Evolutionary conservation across 2,113 vertebrate species (phyloP), one percentile per base, ranked within the genome.

Genomic region (Marcusenius ussheri): DNA sequence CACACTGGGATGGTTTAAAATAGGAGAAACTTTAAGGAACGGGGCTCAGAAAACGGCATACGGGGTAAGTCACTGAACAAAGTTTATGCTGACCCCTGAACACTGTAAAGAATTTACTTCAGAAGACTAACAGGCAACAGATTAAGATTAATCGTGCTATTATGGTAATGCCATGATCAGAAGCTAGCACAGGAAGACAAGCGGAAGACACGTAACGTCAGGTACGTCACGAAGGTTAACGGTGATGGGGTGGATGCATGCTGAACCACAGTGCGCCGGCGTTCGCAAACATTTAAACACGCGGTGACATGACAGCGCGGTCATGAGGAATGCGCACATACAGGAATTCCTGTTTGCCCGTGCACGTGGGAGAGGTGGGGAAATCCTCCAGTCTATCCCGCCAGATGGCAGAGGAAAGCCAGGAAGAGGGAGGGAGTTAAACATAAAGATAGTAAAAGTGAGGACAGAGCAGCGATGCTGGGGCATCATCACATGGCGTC

Each of bases 311-410:
- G 24, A 62, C 56, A 9, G 24, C 24, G 0, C 7, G 56, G 56
- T n/a, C 56, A 8, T 93, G 93, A 87, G 93, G 95, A 94, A 89
- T 92, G 95, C 92, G 94, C 90, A 99, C 98, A 97, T 99, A 99
- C 98, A 99, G 97, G 98, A 99, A 99, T 96, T 99, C 98, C 96
- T 99, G 98, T 97, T 99, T 99, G 96, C 97, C 97, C 96, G 98
- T 99, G 96, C 98, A 99, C 96, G 98, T 99, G 96, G 98, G 98
- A 97, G 98, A 99, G 94, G 98, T 99, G 95, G 98, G 98, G 95
- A 99, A 99, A 96, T 99, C 98, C 97, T 99, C 98, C 97, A 99
- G 97, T 97, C 98, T 99, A 96, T 89, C 96, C 94, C 95, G 95
- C 96, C 95, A 96, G 95, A 94, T 93, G 93, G 94, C 95, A 96